phyloP scores from a whole-genome alignment of 2,113 vertebrate genomes.

The Lepus timidus region DNA sequence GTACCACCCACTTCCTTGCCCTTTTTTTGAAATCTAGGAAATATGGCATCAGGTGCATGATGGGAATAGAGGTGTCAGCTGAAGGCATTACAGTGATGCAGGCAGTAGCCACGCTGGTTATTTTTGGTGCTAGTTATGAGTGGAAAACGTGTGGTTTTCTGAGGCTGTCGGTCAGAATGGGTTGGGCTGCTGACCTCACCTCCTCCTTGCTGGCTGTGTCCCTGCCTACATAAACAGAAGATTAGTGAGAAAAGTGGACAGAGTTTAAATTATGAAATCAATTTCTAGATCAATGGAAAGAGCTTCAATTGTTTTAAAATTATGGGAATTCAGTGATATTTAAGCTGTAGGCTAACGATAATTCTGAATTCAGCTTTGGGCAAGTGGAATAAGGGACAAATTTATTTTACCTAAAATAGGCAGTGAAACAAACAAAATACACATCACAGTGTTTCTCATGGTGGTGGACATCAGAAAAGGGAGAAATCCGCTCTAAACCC shows the following conservation, averaged over 20 bases:
- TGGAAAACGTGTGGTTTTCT: too few relatives aligned
- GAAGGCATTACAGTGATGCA: too few relatives aligned
- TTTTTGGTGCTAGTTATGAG: too few relatives aligned
- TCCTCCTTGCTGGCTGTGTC: too few relatives aligned
- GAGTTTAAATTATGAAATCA: constrained; percentile 41
- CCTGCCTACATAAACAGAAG: not conserved
- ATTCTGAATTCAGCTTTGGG: constrained; percentile 17
- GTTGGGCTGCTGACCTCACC: too few relatives aligned
- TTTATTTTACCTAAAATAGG: not conserved
- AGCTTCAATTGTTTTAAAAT: constrained; percentile 22
- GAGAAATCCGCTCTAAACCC: not conserved
- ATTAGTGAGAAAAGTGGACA: not conserved
- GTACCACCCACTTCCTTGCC: too few relatives aligned
- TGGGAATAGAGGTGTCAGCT: too few relatives aligned
- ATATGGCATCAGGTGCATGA: too few relatives aligned
- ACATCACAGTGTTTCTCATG: not conserved
- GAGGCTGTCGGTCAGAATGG: too few relatives aligned
- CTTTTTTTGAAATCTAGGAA: too few relatives aligned
- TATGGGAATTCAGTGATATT: constrained; percentile 9
- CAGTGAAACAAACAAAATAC: not conserved
- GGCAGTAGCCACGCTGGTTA: too few relatives aligned
- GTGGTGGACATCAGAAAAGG: not conserved
- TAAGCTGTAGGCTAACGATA: constrained; percentile 28
- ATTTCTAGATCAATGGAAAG: constrained; percentile 45
- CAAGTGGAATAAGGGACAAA: not conserved